Conservation (phyloP, 2,797 vertebrate genomes). For the Agapornis canus region DNA sequence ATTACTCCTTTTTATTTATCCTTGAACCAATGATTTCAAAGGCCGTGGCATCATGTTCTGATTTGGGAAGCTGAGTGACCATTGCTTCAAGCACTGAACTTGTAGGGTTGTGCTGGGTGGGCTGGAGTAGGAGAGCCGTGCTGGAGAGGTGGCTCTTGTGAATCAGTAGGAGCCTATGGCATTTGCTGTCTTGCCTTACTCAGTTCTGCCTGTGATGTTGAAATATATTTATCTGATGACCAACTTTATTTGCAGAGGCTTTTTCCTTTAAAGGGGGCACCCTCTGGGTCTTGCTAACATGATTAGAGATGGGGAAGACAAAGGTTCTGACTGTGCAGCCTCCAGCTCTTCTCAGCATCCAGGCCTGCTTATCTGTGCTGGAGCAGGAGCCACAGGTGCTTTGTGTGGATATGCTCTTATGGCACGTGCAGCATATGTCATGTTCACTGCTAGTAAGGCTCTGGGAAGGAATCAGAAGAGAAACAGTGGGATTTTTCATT, state of each 20-base stretch:
- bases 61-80: background rate
- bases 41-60: background rate
- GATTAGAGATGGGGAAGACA: background rate
- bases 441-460: background rate
- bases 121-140: background rate
- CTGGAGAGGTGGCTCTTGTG: too few species aligned
- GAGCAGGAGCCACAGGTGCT: background rate
- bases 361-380: fast-evolving
- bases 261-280: background rate
- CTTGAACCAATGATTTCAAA: background rate
- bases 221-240: background rate
- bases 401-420: fast-evolving
- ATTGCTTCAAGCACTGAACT: background rate
- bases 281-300: background rate
- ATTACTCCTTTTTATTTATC: background rate
- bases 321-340: background rate
- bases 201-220: background rate
- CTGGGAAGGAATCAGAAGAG: background rate
- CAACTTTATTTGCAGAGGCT: background rate
- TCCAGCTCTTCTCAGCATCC: background rate
- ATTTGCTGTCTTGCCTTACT: background rate
- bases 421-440: background rate
- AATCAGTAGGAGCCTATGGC: background rate
- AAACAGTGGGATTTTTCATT: background rate
- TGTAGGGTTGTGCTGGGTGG: background rate